Evolutionary conservation across 1,140 invertebrate species (phyloP).

Genomic region (Scylla paramamosain): DNA sequence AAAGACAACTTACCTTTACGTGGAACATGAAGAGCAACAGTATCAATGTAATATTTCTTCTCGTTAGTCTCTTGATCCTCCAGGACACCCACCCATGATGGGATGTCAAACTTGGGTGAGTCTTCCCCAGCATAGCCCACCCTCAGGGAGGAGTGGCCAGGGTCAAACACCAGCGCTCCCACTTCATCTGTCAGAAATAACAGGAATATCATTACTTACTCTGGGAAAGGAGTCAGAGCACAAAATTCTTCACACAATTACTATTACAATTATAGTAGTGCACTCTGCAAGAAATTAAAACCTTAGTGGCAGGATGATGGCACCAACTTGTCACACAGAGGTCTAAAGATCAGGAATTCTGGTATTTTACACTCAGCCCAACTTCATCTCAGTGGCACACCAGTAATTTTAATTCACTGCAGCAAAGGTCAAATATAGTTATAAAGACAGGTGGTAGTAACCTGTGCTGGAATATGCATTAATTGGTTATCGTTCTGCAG

Average conservation of each 20-base stretch:
- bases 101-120: slow-evolving; percentile 95
- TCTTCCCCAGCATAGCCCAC: slow-evolving; percentile 96
- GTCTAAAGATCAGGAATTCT: too few species aligned
- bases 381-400: too few species aligned
- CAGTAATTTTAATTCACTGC: too few species aligned
- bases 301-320: neutral
- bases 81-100: slow-evolving; percentile 89
- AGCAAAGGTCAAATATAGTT: too few species aligned
- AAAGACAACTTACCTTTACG: slow-evolving; percentile 84
- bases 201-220: neutral
- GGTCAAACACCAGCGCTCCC: slow-evolving; percentile 97
- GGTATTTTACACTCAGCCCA: too few species aligned
- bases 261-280: neutral
- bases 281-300: too few species aligned
- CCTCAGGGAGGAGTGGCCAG: slow-evolving; percentile 93
- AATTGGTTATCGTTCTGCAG: too few species aligned
- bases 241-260: neutral
- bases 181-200: slow-evolving; percentile 90
- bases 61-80: slow-evolving; percentile 83
- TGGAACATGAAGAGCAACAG: slow-evolving; percentile 92
- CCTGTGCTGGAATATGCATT: too few species aligned
- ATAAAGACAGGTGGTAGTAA: too few species aligned
- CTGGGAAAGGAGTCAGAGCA: neutral
- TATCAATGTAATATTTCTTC: slow-evolving; percentile 91
- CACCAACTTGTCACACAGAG: too few species aligned